Conservation (phyloP, 2,888 invertebrate genomes). For the Neria commutata region DNA sequence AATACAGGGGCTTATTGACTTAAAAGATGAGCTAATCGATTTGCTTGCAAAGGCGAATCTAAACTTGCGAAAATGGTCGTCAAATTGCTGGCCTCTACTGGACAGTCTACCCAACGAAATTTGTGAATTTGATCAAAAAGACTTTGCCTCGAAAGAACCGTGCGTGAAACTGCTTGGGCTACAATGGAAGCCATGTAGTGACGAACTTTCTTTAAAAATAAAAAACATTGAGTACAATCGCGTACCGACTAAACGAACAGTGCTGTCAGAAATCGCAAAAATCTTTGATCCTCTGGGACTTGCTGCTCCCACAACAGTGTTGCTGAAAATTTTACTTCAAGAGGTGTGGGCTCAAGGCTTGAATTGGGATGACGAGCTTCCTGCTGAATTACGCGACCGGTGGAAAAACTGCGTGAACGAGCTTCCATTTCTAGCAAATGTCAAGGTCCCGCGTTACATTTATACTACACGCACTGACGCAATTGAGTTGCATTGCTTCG, state of each 20-base stretch:
- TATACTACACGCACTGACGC: neutral
- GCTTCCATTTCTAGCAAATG: neutral
- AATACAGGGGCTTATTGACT: neutral
- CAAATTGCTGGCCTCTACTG: neutral
- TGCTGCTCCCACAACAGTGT: neutral
- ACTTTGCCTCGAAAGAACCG: neutral
- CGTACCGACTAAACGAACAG: neutral
- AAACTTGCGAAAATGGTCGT: neutral
- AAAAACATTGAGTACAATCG: neutral
- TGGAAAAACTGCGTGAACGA: neutral
- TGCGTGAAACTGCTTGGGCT: neutral
- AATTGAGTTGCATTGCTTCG: neutral
- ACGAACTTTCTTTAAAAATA: neutral
- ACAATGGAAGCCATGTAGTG: neutral
- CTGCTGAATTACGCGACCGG: neutral
- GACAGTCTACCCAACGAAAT: neutral
- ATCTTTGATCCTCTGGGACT: neutral
- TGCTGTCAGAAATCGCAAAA: neutral
- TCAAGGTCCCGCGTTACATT: neutral
- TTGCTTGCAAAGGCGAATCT: neutral
- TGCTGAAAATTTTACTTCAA: neutral
- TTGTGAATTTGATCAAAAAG: neutral
- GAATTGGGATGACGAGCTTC: neutral
- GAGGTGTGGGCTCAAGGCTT: neutral
- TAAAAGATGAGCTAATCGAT: neutral